These are phyloP conservation scores for Antheraea assamensis DNA, from an alignment of 2,888 invertebrate species.

Conservation along the genomic window DNA sequence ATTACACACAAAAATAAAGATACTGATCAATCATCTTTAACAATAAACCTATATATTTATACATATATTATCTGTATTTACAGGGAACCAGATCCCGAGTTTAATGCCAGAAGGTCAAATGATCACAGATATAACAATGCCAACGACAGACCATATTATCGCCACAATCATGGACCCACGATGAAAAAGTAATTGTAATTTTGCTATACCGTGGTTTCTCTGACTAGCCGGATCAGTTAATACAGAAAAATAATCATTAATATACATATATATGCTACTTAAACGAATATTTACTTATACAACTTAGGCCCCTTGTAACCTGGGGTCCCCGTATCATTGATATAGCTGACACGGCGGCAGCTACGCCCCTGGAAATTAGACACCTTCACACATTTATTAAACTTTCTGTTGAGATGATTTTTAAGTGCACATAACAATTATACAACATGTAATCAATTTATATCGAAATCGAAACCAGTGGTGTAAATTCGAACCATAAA, in stretches of 20 bases:
- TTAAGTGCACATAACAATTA: too few species aligned
- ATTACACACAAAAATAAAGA: neutral
- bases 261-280: too few species aligned
- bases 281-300: too few species aligned
- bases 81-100: conserved; percentile 34
- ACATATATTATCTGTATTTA: conserved; percentile 18
- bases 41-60: neutral
- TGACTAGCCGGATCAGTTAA: neutral
- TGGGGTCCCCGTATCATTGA: too few species aligned
- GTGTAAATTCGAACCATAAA: too few species aligned
- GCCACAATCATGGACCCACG: neutral
- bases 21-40: neutral
- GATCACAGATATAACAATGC: neutral
- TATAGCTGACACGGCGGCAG: too few species aligned
- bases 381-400: too few species aligned
- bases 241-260: neutral
- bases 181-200: neutral
- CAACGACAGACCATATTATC: neutral
- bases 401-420: too few species aligned
- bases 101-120: conserved; percentile 23
- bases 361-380: too few species aligned
- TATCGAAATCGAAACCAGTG: too few species aligned
- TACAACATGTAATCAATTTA: too few species aligned
- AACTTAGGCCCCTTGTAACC: too few species aligned
- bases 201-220: neutral